Evolutionary conservation across 2,113 vertebrate species (phyloP), one percentile per base, ranked within the genome.

Genomic region (Melanocharis versteri): DNA sequence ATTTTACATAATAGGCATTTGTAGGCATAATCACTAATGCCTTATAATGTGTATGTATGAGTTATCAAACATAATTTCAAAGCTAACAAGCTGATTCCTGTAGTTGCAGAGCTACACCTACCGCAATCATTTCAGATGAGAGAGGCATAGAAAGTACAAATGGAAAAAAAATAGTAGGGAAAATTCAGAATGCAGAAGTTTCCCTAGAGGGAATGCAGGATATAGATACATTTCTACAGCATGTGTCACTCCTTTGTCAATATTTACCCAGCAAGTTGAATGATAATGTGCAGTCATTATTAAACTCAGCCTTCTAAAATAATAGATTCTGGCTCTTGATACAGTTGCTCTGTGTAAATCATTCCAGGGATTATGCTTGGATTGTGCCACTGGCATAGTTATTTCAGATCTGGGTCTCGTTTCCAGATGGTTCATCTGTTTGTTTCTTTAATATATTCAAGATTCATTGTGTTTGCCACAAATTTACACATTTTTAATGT

Each of bases 361-460:
- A 96, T 86, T 51, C 56, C 64, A 81, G 60, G 75, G 85, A 90
- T 92, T 95, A 60, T 48, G 54, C 51, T 77, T 81, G 71, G 31
- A 88, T 96, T 96, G 85, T 94, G 94, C 93, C 93, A 97, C 72
- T 78, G 88, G 96, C 95, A 84, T 37, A 88, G 87, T 86, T 93
- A 86, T 93, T 97, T 94, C 64, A 84, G 79, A 89, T 86, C 79
- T 88, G 56, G 0, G 4, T 78, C 90, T 93, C 90, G 58, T 92
- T 96, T 96, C 96, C 96, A 97, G 95, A 96, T 96, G 96, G 96
- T 94, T 95, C 95, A 87, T 94, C 90, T 92, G 79, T 94, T 93
- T 96, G 92, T 94, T 96, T 93, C 77, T 86, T 92, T 90, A 96
- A 95, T 88, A 95, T 93, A 92, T 94, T 95, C 88, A 96, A 95